These are phyloP conservation scores for Pachypeltis micranthus DNA, from an alignment of 1,140 invertebrate genomes.

Conservation along the genomic window DNA sequence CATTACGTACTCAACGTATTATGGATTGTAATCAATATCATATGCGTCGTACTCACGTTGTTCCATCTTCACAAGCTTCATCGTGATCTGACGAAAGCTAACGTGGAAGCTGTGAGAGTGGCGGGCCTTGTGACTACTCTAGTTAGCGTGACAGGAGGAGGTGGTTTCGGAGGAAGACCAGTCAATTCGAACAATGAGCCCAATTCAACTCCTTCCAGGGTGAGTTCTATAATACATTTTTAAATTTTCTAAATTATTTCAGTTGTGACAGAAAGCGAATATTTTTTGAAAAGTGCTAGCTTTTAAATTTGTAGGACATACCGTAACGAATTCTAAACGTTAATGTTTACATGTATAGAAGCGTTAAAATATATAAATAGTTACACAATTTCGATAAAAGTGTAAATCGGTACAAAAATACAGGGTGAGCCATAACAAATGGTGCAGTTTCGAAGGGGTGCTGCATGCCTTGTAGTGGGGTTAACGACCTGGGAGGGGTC, in stretches of 20 bases:
- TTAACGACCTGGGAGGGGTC: no score
- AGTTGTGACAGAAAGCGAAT: no score
- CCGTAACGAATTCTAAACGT: no score
- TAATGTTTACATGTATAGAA: no score
- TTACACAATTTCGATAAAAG: no score
- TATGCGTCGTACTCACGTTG: conserved; percentile 72
- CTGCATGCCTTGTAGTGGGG: no score
- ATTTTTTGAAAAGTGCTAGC: no score
- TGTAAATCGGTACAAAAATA: no score
- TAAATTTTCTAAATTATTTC: not conserved
- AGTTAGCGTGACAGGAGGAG: conserved; percentile 52
- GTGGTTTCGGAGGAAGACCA: conserved; percentile 20
- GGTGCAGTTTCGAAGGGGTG: no score
- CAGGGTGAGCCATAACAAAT: no score
- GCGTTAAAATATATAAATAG: no score
- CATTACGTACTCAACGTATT: conserved; percentile 81
- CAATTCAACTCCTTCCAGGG: conserved; percentile 29
- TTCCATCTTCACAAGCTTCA: conserved; percentile 75
- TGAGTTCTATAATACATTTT: conserved; percentile 23
- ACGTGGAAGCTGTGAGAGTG: conserved; percentile 55
- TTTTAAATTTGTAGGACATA: no score
- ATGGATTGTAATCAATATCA: conserved; percentile 78
- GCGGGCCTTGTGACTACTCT: conserved; percentile 60
- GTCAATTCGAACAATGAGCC: not conserved
- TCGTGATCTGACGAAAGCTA: conserved; percentile 65